Evolutionary conservation across 2,113 vertebrate species (phyloP), one percentile per base, ranked within the genome.

Genomic region (Lepisosteus osseus): DNA sequence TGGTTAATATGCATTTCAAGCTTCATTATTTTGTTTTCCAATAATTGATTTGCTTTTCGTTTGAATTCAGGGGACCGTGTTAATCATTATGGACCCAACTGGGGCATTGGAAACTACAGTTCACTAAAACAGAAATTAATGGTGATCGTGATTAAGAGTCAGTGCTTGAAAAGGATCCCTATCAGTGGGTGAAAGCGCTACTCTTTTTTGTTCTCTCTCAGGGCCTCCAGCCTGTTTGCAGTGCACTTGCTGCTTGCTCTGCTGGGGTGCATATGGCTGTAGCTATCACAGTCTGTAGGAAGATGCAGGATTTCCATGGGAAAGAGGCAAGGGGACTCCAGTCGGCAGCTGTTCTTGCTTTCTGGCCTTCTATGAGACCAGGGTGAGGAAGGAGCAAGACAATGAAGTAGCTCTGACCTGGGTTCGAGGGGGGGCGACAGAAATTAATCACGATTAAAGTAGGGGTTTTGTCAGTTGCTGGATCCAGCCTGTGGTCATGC

Each of bases 381-480:
- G 4, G 66, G 74, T 56, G 61, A 72, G 65, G n/a, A 68, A 64
- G 71, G 61, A 41, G 55, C 6, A 15, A 65, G 59, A 72, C 72
- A 69, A 71, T 75, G 66, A 54, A 42, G 68, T 15, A 55, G 70
- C 63, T 68, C 42, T 29, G 67, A 66, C 54, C 64, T 59, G 41
- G 8, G 15, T 14, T 57, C 75, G 14, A 68, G 5, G 68, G 75
- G 73, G 82, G 83, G 77, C 61, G 67, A 64, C 3, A 69, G 83
- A 81, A 88, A 91, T 93, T 79, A 86, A 88, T 92, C 83, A 87
- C 77, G 82, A 88, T 91, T 86, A 88, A 81, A 82, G 69, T 75
- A 81, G 72, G 75, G 61, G 70, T 75, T 41, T 67, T 83, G 83
- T 88, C 88, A 93, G 89, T 90, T 94, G 91, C 76, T 85, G 88